These are phyloP conservation scores for Sternotherus odoratus DNA, from an alignment of 2,797 vertebrate species.

Conservation along the genomic window DNA sequence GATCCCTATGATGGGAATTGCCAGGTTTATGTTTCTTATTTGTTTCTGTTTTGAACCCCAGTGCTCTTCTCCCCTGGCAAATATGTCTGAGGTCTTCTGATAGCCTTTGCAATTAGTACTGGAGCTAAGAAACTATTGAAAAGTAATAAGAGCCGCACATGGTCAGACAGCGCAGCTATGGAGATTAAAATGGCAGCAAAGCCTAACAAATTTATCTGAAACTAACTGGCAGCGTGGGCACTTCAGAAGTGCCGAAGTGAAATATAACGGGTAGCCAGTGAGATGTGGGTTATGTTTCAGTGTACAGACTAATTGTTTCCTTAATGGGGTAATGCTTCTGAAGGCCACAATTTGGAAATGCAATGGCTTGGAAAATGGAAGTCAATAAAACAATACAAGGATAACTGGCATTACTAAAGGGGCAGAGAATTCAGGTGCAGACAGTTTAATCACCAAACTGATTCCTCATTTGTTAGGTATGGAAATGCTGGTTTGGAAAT, in stretches of 20 bases:
- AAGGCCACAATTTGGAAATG: constrained; percentile 48
- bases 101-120: background rate
- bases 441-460: constrained; percentile 53
- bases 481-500: background rate
- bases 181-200: background rate
- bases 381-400: constrained; percentile 64
- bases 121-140: background rate
- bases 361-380: constrained; percentile 57
- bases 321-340: constrained; percentile 35
- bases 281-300: constrained; percentile 5
- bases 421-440: constrained; percentile 44
- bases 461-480: constrained; percentile 56
- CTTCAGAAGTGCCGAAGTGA: background rate
- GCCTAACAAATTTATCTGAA: background rate
- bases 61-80: background rate
- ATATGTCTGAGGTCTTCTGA: background rate
- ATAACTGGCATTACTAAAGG: constrained; percentile 33
- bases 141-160: background rate
- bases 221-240: background rate
- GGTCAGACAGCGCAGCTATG: background rate
- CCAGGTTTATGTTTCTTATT: background rate
- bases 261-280: background rate
- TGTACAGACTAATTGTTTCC: constrained; percentile 23
- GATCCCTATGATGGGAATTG: fast-evolving
- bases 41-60: background rate